phyloP scores from a whole-genome alignment of 1,140 invertebrate species.

The Drosophila leontia region DNA sequence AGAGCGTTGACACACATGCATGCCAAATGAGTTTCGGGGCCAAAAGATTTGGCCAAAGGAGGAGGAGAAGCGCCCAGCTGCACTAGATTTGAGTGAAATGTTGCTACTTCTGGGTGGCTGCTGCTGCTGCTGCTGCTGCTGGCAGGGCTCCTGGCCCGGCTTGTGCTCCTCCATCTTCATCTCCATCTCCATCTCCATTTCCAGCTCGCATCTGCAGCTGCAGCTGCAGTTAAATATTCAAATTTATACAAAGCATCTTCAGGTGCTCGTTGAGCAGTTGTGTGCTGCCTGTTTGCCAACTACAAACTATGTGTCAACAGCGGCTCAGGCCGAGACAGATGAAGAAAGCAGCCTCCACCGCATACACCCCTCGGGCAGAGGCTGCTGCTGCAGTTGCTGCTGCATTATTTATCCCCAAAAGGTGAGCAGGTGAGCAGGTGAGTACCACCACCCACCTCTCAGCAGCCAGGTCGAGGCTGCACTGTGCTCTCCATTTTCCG shows the following conservation, averaged over 20 bases:
- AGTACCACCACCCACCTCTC: constrained; percentile 16
- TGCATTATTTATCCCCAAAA: constrained; percentile 75
- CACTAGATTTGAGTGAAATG: constrained; percentile 58
- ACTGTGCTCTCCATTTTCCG: constrained; percentile 59
- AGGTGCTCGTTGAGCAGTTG: constrained; percentile 65
- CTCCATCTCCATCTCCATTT: constrained; percentile 6
- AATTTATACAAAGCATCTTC: constrained; percentile 82
- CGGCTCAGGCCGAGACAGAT: constrained; percentile 63
- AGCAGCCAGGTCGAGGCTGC: constrained; percentile 64
- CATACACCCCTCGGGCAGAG: neutral
- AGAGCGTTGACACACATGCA: constrained; percentile 61
- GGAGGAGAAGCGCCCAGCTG: constrained; percentile 30
- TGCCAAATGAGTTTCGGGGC: constrained; percentile 51
- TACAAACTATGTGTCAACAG: constrained; percentile 80
- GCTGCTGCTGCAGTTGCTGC: constrained; percentile 30
- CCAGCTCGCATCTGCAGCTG: constrained; percentile 24
- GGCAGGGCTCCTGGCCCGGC: constrained; percentile 3
- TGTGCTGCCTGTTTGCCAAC: constrained; percentile 70
- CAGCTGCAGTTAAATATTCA: constrained; percentile 74
- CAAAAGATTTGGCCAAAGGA: constrained; percentile 35
- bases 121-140: constrained; percentile 22
- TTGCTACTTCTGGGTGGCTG: constrained; percentile 26
- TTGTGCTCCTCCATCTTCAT: constrained; percentile 3
- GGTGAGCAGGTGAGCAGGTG: constrained; percentile 2
- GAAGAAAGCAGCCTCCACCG: constrained; percentile 61